Evolutionary conservation across 2,888 invertebrate genomes (phyloP).

Genomic region (Tuberolachnus salignus): DNA sequence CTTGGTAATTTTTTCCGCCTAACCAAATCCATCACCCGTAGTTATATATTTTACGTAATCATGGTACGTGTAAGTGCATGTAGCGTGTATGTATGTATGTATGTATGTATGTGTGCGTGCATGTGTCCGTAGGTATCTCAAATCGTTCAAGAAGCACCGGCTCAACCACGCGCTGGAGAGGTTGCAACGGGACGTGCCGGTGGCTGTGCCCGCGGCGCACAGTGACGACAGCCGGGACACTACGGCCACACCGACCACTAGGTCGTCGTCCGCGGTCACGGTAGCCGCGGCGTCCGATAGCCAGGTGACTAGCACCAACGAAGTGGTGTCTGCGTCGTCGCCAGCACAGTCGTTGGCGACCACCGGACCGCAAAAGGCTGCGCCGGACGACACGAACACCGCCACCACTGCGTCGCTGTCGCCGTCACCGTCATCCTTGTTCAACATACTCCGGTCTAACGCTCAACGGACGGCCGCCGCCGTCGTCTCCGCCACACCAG

Average conservation of each 20-base stretch:
- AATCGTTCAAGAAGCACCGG: conserved; percentile 88
- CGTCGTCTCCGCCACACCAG: conserved; percentile 51
- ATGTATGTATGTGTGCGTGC: background rate
- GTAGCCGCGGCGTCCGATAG: conserved; percentile 64
- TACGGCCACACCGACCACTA: conserved; percentile 25
- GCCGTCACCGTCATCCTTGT: conserved; percentile 53
- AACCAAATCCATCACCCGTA: too few species aligned
- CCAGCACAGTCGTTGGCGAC: conserved; percentile 33
- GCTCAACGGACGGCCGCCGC: conserved; percentile 37
- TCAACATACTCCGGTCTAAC: conserved; percentile 40
- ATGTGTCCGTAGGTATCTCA: conserved; percentile 70
- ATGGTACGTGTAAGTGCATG: too few species aligned
- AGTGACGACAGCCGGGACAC: conserved; percentile 51
- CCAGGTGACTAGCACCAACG: conserved; percentile 76
- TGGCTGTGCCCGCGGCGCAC: conserved; percentile 25
- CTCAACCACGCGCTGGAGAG: conserved; percentile 85
- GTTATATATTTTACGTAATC: too few species aligned
- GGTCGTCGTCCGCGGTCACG: background rate
- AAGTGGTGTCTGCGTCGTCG: conserved; percentile 64
- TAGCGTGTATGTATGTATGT: background rate
- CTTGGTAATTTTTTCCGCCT: too few species aligned
- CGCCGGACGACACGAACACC: background rate
- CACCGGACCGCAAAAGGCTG: conserved; percentile 58
- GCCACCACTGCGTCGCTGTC: conserved; percentile 55
- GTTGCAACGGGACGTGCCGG: conserved; percentile 66